Conservation (phyloP, 2,888 invertebrate genomes). For the Meandrusa payeni region DNA sequence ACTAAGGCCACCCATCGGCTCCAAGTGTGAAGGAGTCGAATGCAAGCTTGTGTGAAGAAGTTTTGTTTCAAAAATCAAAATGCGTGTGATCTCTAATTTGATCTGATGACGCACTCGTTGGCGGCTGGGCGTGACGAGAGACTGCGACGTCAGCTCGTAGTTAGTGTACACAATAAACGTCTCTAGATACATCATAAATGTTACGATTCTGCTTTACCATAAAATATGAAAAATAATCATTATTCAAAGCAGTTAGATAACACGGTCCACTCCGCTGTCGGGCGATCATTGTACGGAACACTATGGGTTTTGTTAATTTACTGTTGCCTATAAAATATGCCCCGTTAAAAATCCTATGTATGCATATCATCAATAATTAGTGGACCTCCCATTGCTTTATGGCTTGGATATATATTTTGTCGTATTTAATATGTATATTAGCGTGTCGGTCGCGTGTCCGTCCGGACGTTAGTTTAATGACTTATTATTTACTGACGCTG, state of each 20-base stretch:
- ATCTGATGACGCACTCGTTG: no score
- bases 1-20: no score
- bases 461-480: constrained; percentile 39
- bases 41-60: no score
- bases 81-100: no score
- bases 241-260: constrained; percentile 10
- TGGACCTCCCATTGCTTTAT: constrained; percentile 61
- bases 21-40: no score
- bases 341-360: constrained; percentile 51
- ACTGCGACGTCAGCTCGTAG: no score
- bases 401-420: constrained; percentile 47
- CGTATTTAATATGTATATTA: constrained; percentile 56
- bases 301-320: constrained; percentile 31
- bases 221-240: constrained; percentile 6
- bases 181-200: no score
- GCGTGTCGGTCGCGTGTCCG: constrained; percentile 57
- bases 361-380: constrained; percentile 71
- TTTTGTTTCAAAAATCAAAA: no score
- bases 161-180: no score
- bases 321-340: constrained; percentile 36
- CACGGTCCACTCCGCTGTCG: constrained; percentile 7
- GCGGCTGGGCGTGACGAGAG: no score
- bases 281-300: constrained; percentile 14
- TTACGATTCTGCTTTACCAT: no score
- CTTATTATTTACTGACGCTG: constrained; percentile 34